Evolutionary conservation across 2,797 vertebrate genomes (phyloP).

Genomic region (Chloroceryle inda): DNA sequence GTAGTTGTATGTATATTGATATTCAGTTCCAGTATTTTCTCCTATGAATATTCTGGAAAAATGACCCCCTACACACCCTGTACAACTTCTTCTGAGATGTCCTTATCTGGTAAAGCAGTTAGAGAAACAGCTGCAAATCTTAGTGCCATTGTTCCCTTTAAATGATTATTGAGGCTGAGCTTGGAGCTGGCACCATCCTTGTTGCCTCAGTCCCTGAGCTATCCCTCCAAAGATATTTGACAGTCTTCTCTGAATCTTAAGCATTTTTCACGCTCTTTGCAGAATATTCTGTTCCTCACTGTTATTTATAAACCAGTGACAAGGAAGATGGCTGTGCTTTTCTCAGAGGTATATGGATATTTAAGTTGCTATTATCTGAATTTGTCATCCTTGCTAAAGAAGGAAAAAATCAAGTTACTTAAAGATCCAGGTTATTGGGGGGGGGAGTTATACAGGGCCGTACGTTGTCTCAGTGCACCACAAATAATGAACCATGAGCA

Average conservation of each 20-base stretch:
- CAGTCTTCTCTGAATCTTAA: neutral
- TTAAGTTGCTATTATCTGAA: neutral
- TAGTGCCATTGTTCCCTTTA: neutral
- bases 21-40: neutral
- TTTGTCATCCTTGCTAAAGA: neutral
- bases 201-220: neutral
- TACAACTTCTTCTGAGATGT: neutral
- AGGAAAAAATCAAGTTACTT: neutral
- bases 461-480: accelerated
- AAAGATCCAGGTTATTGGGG: neutral
- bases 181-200: neutral
- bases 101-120: neutral
- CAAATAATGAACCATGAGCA: neutral
- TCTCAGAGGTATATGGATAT: neutral
- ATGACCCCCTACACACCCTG: accelerated
- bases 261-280: neutral
- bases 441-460: neutral
- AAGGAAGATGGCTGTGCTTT: neutral
- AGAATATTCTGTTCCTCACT: neutral
- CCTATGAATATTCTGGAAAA: neutral
- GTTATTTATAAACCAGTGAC: neutral
- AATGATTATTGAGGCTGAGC: neutral
- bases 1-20: neutral
- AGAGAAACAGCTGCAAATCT: neutral
- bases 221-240: neutral